Evolutionary conservation across 2,797 vertebrate species (phyloP), one percentile per base, ranked within the genome.

Genomic region (Hyperoplus lanceolatus): DNA sequence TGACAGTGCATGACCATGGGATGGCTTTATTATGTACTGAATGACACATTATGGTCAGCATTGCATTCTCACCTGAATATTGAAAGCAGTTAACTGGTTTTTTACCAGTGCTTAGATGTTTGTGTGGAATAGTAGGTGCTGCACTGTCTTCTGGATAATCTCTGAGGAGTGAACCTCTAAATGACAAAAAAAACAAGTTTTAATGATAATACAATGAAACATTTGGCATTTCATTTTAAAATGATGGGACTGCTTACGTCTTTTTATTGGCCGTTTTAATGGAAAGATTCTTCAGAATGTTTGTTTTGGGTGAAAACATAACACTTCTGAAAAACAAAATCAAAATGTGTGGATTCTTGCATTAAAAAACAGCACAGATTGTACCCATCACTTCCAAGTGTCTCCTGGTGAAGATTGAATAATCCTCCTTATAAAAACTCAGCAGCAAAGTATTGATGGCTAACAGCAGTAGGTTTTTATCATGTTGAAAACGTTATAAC

Each of bases 241-340:
- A 69, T 49, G 0, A 60, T 49, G 21, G 7, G 0, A 54, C 6
- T 41, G 2, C 95, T 81, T 93, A 97, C 97, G 7, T 0, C 59
- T 90, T 93, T 82, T 72, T 90, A 11, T 2, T 80, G 1, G 60
- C 80, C 85, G 94, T 96, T 76, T 49, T 71, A 18, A 84, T 42
- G 56, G 66, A 48, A 18, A 79, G 58, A 8, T 41, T 90, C 81
- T 93, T 96, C 82, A 94, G 94, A 70, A 77, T 13, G 42, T 94
- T 96, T 59, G 90, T 96, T 89, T 96, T 96, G 39, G 95, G 94
- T 64, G 91, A 92, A 93, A 97, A 98, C 96, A 97, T 95, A 9
- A 45, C 87, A 75, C 82, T 90, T 68, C 97, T 98, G 80, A 3
- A 71, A 89, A 74, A 75, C 50, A 21, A 78, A 45, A 65, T 51